These are phyloP conservation scores for Sicus ferrugineus DNA, from an alignment of 2,888 invertebrate species.

Conservation along the genomic window DNA sequence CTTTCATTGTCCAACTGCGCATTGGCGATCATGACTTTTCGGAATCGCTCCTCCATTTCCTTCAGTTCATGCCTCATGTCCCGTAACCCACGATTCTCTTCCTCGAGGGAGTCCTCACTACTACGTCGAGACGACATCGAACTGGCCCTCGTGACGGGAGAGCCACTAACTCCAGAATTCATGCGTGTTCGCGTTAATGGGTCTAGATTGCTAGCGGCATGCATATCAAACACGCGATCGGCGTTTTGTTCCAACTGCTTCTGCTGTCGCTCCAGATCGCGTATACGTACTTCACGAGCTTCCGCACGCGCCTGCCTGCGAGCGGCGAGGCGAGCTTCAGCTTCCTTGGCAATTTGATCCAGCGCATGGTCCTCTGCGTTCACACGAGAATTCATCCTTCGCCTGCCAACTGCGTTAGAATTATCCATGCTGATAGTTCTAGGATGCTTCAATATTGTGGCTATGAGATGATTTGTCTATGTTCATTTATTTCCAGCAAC, in stretches of 20 bases:
- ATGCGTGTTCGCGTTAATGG: conserved; percentile 61
- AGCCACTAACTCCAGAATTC: conserved; percentile 28
- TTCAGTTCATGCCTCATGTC: conserved; percentile 64
- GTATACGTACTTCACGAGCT: conserved; percentile 96
- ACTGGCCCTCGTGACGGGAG: conserved; percentile 54
- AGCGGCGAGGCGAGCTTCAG: conserved; percentile 94
- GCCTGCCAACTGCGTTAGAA: conserved; percentile 68
- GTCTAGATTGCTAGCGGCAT: conserved; percentile 67
- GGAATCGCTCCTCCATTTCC: conserved; percentile 96
- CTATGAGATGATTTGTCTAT: no score
- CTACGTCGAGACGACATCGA: conserved; percentile 80
- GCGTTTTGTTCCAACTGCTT: conserved; percentile 92
- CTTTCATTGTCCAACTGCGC: conserved; percentile 99
- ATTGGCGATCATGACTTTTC: conserved; percentile 98
- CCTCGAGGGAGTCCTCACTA: conserved; percentile 92
- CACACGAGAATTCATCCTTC: conserved; percentile 84
- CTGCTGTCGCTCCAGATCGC: conserved; percentile 94
- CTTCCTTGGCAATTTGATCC: conserved; percentile 97
- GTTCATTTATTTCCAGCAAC: no score
- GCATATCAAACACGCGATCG: conserved; percentile 89
- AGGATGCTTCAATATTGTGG: background rate
- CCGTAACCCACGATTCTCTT: conserved; percentile 77
- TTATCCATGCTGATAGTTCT: conserved; percentile 56
- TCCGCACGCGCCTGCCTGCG: conserved; percentile 95
- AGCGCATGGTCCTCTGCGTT: conserved; percentile 95